Evolutionary conservation across 1,140 invertebrate genomes (phyloP).

Genomic region (Drosophila grimshawi): DNA sequence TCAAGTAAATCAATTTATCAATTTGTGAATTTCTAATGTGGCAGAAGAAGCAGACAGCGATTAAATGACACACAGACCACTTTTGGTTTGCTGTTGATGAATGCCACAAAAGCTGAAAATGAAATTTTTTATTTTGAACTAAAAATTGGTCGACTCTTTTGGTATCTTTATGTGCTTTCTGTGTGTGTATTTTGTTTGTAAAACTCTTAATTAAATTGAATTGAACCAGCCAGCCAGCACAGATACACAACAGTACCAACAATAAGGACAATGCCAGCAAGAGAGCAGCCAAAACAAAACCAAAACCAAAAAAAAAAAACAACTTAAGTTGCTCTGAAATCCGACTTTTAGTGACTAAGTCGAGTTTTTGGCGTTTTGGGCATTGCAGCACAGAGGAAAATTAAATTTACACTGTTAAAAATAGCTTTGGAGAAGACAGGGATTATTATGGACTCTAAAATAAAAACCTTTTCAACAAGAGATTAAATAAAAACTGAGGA

Average conservation of each 20-base stretch:
- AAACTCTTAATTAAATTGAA: conserved; percentile 82
- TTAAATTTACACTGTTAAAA: not conserved
- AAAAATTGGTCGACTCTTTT: conserved; percentile 42
- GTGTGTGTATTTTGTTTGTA: conserved; percentile 29
- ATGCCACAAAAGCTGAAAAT: conserved; percentile 48
- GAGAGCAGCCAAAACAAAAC: conserved; percentile 16
- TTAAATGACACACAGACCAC: conserved; percentile 11
- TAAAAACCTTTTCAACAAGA: not conserved
- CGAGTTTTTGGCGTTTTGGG: not conserved
- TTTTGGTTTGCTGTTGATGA: conserved; percentile 42
- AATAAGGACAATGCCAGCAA: conserved; percentile 15
- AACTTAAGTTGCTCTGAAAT: not conserved
- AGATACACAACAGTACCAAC: conserved; percentile 42
- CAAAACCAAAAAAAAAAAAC: not conserved
- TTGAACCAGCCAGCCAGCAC: conserved; percentile 73
- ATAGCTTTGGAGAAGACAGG: not conserved
- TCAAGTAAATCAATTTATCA: no score
- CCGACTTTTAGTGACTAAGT: conserved; percentile 6
- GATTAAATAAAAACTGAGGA: no score
- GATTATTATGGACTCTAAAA: not conserved
- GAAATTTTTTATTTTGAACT: conserved; percentile 12
- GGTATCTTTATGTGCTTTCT: conserved; percentile 4
- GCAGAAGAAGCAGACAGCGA: conserved; percentile 5
- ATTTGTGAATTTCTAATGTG: not conserved
- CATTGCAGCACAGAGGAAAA: not conserved